Evolutionary conservation across 2,797 vertebrate genomes (phyloP).

Genomic region (Pipistrellus kuhlii): DNA sequence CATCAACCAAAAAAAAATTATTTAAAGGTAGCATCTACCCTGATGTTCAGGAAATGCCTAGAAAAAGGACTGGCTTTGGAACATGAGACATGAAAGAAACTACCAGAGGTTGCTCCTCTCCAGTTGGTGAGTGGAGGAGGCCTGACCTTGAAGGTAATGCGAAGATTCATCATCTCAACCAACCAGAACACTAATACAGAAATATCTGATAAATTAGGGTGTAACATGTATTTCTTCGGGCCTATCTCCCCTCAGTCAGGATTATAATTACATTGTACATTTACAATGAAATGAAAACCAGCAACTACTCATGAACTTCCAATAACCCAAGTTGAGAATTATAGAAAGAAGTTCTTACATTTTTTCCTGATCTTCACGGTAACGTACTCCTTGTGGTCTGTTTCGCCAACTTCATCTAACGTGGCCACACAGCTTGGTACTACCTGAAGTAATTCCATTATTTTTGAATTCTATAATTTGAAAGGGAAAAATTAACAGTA

Average conservation of each 20-base stretch:
- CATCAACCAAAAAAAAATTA: background rate
- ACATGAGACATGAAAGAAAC: background rate
- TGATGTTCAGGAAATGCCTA: background rate
- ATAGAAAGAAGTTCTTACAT: slow-evolving; percentile 79
- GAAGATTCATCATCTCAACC: too few species aligned
- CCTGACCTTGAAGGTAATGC: background rate
- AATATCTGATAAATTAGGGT: background rate
- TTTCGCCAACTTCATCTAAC: slow-evolving; percentile 64
- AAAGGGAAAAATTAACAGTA: background rate
- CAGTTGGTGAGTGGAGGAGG: background rate
- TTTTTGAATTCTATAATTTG: slow-evolving; percentile 86
- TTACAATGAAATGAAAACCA: background rate
- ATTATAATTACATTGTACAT: background rate
- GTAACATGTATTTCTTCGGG: background rate
- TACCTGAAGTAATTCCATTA: slow-evolving; percentile 86
- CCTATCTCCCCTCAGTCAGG: background rate
- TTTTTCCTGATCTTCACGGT: slow-evolving; percentile 85
- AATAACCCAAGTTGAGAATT: background rate
- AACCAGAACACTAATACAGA: background rate
- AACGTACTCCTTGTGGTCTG: slow-evolving; percentile 69
- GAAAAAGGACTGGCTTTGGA: background rate
- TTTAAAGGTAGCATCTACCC: background rate
- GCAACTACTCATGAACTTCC: background rate
- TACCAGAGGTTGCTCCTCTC: background rate
- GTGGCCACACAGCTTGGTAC: slow-evolving; percentile 70